Percentiles rank a stretch among this genome's conserved stretches.
Evolutionary conservation across 2,797 vertebrate species (phyloP).

Genomic region (Sandelia bainsii): DNA sequence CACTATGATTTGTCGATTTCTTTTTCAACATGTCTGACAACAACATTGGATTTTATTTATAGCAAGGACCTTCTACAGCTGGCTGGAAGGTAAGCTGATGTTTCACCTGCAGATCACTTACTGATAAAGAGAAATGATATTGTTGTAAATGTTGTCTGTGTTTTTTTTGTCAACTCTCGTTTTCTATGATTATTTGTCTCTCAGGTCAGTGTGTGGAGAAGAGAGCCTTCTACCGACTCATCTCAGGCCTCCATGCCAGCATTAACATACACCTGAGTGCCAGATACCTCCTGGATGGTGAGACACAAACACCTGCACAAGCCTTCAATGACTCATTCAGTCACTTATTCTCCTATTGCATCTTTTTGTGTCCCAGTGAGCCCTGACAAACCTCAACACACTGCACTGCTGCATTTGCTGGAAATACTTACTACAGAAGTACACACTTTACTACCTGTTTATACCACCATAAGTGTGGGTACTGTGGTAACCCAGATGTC

Average conservation of each 20-base stretch:
- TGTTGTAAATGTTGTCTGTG: not conserved
- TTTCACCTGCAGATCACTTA: not conserved
- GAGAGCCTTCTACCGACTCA: conserved; percentile 92
- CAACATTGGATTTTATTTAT: conserved; percentile 39
- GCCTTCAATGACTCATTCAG: not conserved
- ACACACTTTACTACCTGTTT: no score
- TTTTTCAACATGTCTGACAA: not conserved
- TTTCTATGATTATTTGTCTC: conserved; percentile 1
- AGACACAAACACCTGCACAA: conserved; percentile 17
- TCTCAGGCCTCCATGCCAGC: conserved; percentile 94
- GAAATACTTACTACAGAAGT: no score
- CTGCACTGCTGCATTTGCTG: no score
- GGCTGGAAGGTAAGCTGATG: conserved; percentile 91
- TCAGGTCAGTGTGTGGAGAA: conserved; percentile 95
- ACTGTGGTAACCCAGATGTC: no score
- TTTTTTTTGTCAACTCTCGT: not conserved
- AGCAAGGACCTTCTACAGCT: conserved; percentile 90
- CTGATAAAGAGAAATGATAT: not conserved
- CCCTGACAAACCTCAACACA: no score
- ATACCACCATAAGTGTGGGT: no score
- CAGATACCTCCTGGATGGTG: conserved; percentile 92
- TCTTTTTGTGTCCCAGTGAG: not conserved
- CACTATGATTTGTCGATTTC: not conserved
- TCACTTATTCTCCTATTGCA: not conserved
- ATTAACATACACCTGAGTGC: conserved; percentile 95